A percentile compares a stretch with the other conserved stretches of the same genome.
phyloP scores from a whole-genome alignment of 2,113 vertebrate species.

The Siniperca chuatsi region DNA sequence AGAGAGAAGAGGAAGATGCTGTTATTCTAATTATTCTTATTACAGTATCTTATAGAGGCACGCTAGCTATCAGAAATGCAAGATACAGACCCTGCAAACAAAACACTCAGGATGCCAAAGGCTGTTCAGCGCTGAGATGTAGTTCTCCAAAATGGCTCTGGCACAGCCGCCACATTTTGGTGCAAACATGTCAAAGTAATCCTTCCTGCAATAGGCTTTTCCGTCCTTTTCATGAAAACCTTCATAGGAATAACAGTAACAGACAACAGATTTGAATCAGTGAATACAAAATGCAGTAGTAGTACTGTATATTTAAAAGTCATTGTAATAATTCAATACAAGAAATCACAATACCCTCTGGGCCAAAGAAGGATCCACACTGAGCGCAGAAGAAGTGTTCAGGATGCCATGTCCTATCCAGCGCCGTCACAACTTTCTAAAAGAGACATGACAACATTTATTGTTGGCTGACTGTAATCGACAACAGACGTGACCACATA shows the following conservation, averaged over 20 bases:
- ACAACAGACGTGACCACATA: not conserved
- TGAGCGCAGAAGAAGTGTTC: slow-evolving; percentile 99
- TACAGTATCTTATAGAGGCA: not conserved
- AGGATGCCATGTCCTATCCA: slow-evolving; percentile 98
- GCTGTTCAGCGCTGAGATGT: slow-evolving; percentile 96
- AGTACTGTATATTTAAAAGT: not conserved
- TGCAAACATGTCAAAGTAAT: slow-evolving; percentile 99
- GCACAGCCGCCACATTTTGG: slow-evolving; percentile 97
- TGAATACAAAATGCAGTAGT: not conserved
- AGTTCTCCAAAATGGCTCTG: slow-evolving; percentile 97
- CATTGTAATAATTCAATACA: not conserved
- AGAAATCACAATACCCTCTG: slow-evolving; percentile 83
- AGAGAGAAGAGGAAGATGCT: not conserved
- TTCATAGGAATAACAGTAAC: slow-evolving; percentile 55
- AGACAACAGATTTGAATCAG: not conserved
- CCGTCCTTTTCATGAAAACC: slow-evolving; percentile 99
- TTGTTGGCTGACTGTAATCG: not conserved
- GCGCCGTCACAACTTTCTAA: slow-evolving; percentile 98
- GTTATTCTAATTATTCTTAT: not conserved
- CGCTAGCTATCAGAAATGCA: not conserved
- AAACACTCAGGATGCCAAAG: slow-evolving; percentile 99
- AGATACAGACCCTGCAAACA: slow-evolving; percentile 93
- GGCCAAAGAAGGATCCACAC: slow-evolving; percentile 97
- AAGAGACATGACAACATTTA: slow-evolving; percentile 16
- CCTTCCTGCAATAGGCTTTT: slow-evolving; percentile 97